Base-by-base conservation (phyloP, 2,797 vertebrate species). In the Brotula barbata region DNA sequence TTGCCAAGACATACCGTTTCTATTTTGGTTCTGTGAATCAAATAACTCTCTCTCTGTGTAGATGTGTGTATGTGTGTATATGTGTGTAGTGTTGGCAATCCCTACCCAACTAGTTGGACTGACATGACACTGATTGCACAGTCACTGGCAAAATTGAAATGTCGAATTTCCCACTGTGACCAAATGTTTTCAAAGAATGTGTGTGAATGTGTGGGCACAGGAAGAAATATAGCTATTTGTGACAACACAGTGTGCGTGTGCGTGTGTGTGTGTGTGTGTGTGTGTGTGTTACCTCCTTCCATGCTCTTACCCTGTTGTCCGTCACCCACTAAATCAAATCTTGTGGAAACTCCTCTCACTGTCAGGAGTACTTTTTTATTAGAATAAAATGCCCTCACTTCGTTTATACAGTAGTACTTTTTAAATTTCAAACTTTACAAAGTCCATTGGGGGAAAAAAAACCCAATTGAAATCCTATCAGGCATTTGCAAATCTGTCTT, bases 231-330 rank as follows among this genome's bases (percentile, higher is more conserved):
- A 8, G 25, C 4, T 28, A 28, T 28, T 28, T 28, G 25, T 28
- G 25, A 28, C 25, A 4, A 8, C 25, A 28, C 4, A 23, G 3
- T 31, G 5, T 45, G 11, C n/a, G 4, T 42, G 13, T 3, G 21
- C 31, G 15, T 25, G 10, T 37, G 14, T 50, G n/a, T 15, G 5
- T 20, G 12, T 13, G 44, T n/a, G 49, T 12, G 20, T 58, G 39
- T 31, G 22, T 33, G 22, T 36, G n/a, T 28, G 16, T 64, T 52
- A 37, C 7, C 16, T 15, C 39, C n/a, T 23, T 71, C 43, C 33
- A 64, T 41, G 49, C 70, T 52, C 42, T 58, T 53, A 72, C 73
- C 46, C 60, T 56, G 51, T 46, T 70, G 65, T 73, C 63, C 46
- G 41, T 52, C 52, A 53, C 31, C 40, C 36, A 44, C 46, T 63